Evolutionary conservation across 1,140 invertebrate species (phyloP).

Genomic region (Ditylenchus dipsaci): DNA sequence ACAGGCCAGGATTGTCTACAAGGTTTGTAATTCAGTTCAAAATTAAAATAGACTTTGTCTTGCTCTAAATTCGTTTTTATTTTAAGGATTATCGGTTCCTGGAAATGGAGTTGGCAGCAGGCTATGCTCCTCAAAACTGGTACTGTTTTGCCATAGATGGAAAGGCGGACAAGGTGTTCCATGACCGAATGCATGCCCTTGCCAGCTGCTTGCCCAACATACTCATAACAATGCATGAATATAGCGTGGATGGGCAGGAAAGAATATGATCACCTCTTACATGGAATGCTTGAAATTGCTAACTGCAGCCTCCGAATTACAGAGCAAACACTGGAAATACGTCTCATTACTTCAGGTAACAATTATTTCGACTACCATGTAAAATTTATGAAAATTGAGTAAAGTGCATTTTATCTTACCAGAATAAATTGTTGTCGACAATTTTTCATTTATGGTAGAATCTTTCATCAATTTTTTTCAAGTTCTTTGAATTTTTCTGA

Average conservation of each 20-base stretch:
- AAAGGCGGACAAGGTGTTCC: constrained; percentile 30
- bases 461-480: too few species aligned
- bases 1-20: constrained; percentile 30
- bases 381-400: too few species aligned
- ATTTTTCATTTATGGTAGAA: too few species aligned
- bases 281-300: constrained; percentile 35
- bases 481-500: too few species aligned
- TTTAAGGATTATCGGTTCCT: constrained; percentile 42
- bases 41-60: constrained; percentile 20
- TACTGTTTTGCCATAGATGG: constrained; percentile 42
- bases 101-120: constrained; percentile 41
- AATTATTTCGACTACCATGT: too few species aligned
- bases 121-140: too few species aligned
- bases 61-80: constrained; percentile 19
- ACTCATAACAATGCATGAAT: constrained; percentile 17
- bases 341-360: constrained; percentile 15
- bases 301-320: not conserved
- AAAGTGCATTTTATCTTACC: too few species aligned
- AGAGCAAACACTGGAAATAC: constrained; percentile 13
- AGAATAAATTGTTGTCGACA: too few species aligned
- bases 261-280: constrained; percentile 4
- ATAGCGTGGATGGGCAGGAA: not conserved
- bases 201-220: constrained; percentile 47
- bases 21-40: constrained; percentile 18
- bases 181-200: constrained; percentile 27